phyloP scores from a whole-genome alignment of 2,888 invertebrate genomes.

The Leptothorax acervorum region DNA sequence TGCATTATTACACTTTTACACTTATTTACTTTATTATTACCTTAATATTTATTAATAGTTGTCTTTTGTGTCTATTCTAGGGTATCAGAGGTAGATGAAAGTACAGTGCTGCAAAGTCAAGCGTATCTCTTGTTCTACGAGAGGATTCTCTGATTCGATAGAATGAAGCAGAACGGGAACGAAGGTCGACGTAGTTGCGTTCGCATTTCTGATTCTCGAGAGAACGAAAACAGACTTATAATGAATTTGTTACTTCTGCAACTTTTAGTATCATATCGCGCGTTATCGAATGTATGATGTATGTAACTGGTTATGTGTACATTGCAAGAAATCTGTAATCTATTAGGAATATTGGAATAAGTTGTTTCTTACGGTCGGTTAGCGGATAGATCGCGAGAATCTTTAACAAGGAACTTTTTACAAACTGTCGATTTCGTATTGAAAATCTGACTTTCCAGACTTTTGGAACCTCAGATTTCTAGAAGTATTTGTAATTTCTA shows the following conservation, averaged over 20 bases:
- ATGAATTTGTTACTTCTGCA: constrained; percentile 28
- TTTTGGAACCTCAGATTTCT: not conserved
- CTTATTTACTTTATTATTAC: not conserved
- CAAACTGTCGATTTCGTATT: not conserved
- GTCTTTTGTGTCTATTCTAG: constrained; percentile 68
- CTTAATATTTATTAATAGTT: not conserved
- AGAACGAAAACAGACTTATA: constrained; percentile 15
- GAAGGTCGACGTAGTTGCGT: not conserved
- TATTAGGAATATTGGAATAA: constrained; percentile 22
- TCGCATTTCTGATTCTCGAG: constrained; percentile 20
- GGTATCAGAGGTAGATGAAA: constrained; percentile 93
- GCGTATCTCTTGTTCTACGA: constrained; percentile 99
- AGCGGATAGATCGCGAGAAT: not conserved
- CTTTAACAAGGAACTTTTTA: not conserved
- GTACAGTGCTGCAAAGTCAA: constrained; percentile 93
- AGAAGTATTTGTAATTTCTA: not conserved
- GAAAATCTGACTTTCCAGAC: not conserved
- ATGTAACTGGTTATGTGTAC: constrained; percentile 14
- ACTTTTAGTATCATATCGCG: constrained; percentile 22
- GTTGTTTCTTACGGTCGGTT: not conserved
- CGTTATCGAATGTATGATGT: constrained; percentile 5
- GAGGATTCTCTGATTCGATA: constrained; percentile 90
- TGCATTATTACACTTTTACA: not conserved
- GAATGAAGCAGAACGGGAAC: not conserved
- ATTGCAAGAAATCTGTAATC: constrained; percentile 20